These are phyloP conservation scores for Tricholaema leucomelas DNA, from an alignment of 2,113 vertebrate genomes.

Conservation along the genomic window DNA sequence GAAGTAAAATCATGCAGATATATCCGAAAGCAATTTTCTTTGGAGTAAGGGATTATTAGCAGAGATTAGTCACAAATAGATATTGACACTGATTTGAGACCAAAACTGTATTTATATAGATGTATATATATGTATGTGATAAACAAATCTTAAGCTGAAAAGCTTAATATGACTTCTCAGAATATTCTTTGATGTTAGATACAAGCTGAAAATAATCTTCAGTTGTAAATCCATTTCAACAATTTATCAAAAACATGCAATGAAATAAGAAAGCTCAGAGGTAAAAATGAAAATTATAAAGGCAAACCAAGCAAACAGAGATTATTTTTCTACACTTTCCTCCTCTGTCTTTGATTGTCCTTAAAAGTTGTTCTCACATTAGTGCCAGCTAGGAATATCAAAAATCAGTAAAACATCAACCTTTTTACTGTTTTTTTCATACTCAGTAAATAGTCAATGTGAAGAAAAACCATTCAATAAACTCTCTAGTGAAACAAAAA, in stretches of 20 bases:
- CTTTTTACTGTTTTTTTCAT: background rate
- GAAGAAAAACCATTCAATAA: background rate
- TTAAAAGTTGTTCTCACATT: background rate
- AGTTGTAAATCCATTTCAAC: conserved; percentile 36
- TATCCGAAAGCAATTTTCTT: conserved; percentile 42
- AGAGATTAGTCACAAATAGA: conserved; percentile 62
- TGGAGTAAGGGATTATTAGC: conserved; percentile 37
- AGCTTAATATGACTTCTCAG: conserved; percentile 33
- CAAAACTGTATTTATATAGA: background rate
- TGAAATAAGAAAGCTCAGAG: conserved; percentile 3
- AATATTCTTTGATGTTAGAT: conserved; percentile 62
- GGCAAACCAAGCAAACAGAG: background rate
- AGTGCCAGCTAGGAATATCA: background rate
- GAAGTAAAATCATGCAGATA: conserved; percentile 37
- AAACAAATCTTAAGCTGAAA: conserved; percentile 61
- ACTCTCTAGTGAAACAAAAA: background rate
- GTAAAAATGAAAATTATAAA: conserved; percentile 31
- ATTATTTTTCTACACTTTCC: background rate
- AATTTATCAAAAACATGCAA: conserved; percentile 28
- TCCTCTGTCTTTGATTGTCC: background rate
- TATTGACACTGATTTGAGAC: background rate
- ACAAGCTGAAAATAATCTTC: conserved; percentile 65
- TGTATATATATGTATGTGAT: conserved; percentile 30
- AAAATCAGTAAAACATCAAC: background rate
- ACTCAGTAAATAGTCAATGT: background rate